Conservation (phyloP, 1,140 invertebrate genomes). For the Drosophila simulans region DNA sequence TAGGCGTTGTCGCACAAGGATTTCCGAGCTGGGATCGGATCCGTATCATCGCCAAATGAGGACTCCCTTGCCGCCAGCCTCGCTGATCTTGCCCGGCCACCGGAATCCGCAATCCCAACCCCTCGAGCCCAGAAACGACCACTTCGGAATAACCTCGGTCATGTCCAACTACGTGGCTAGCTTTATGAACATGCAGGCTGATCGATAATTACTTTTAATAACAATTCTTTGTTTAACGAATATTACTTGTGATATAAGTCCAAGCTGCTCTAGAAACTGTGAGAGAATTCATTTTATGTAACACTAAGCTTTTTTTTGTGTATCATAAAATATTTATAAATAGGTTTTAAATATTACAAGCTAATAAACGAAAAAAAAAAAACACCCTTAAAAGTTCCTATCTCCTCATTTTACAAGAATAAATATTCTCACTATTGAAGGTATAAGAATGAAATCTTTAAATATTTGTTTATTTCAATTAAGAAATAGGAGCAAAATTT, state of each 20-base stretch:
- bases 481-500: background rate
- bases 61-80: background rate
- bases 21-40: background rate
- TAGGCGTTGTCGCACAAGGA: constrained; percentile 3
- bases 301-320: too few relatives aligned
- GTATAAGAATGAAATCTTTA: too few relatives aligned
- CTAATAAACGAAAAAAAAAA: too few relatives aligned
- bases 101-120: background rate
- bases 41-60: constrained; percentile 4
- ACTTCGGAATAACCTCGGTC: constrained; percentile 18
- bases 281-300: too few relatives aligned
- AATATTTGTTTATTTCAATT: too few relatives aligned
- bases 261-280: too few relatives aligned
- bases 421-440: too few relatives aligned
- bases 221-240: too few relatives aligned
- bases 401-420: too few relatives aligned
- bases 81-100: background rate
- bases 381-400: too few relatives aligned
- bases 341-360: too few relatives aligned
- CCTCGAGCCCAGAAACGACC: constrained; percentile 18
- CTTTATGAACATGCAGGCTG: constrained; percentile 27
- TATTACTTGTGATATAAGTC: constrained; percentile 13
- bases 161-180: constrained; percentile 43
- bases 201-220: constrained; percentile 1
- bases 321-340: too few relatives aligned